These are phyloP conservation scores for Halcyon leucocephala DNA, from an alignment of 2,797 vertebrate genomes.

Conservation along the genomic window DNA sequence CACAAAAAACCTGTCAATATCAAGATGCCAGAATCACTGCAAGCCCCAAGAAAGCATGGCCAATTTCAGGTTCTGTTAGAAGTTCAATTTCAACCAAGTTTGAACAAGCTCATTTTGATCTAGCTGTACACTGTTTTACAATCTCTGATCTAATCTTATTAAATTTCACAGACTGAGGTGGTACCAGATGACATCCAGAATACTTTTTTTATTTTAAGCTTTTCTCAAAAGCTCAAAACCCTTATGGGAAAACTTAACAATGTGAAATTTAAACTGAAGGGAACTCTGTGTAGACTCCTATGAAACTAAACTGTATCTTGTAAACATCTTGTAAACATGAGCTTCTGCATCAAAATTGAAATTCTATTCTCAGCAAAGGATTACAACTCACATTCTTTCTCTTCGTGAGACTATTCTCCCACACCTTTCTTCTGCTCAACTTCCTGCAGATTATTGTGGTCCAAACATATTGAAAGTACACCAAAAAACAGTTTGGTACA, in stretches of 20 bases:
- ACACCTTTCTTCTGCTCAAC: neutral
- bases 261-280: neutral
- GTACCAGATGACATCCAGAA: neutral
- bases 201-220: neutral
- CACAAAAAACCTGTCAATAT: neutral
- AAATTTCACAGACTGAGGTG: neutral
- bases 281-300: neutral
- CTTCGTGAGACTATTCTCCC: neutral
- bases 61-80: neutral
- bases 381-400: neutral
- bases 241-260: neutral
- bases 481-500: fast-evolving
- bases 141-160: neutral
- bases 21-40: neutral
- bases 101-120: neutral
- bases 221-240: neutral
- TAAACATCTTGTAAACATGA: neutral
- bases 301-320: neutral
- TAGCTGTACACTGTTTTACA: neutral
- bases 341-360: neutral
- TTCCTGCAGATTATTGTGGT: neutral
- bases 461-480: neutral
- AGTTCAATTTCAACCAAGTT: neutral
- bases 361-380: neutral
- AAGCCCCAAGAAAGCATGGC: neutral